These are phyloP conservation scores for Lumbricus terrestris DNA, from an alignment of 2,888 invertebrate species.

Conservation along the genomic window DNA sequence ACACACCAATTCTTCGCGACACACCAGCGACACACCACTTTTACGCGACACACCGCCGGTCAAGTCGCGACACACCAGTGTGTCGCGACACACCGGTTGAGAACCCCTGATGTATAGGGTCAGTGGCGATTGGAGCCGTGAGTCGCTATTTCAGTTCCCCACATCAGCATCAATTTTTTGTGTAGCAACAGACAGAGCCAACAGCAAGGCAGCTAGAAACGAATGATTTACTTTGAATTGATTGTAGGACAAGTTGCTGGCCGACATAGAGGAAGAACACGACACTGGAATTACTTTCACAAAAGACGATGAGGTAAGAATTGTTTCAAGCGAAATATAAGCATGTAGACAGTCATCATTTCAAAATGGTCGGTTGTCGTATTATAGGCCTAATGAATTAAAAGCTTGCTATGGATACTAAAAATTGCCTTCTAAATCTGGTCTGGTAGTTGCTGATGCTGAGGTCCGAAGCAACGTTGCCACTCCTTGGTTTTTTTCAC, in stretches of 20 bases:
- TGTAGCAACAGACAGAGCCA: not conserved
- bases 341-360: not conserved
- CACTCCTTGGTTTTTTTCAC: no score
- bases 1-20: no score
- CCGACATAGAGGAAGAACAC: conserved; percentile 9
- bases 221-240: not conserved
- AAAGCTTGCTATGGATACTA: not conserved
- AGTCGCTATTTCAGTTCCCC: no score
- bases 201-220: no score
- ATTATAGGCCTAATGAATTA: not conserved
- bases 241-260: not conserved
- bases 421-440: not conserved
- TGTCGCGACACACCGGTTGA: no score
- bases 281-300: not conserved
- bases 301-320: not conserved
- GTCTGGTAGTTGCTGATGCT: not conserved
- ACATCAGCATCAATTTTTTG: no score
- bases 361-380: not conserved
- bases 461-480: not conserved
- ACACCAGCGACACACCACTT: no score
- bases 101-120: no score
- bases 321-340: not conserved
- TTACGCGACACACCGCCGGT: no score
- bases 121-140: no score
- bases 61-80: no score